Percentiles rank a stretch among this genome's conserved stretches.
phyloP scores from a whole-genome alignment of 2,888 invertebrate genomes.

The Plutella xylostella region DNA sequence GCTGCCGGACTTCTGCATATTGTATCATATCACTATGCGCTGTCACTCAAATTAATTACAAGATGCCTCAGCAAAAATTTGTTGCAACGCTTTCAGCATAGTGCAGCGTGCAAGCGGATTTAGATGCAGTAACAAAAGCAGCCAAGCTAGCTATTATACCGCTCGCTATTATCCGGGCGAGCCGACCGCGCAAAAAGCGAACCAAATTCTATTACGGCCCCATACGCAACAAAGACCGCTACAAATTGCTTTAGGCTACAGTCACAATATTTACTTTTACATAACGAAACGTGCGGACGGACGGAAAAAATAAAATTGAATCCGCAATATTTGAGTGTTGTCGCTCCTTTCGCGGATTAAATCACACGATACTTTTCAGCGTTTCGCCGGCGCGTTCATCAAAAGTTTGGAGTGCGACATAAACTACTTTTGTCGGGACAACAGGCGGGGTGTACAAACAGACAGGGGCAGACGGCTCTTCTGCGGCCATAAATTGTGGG shows the following conservation, averaged over 20 bases:
- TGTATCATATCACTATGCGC: too few species aligned
- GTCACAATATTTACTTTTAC: constrained; percentile 57
- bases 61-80: constrained; percentile 26
- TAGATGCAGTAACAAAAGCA: constrained; percentile 64
- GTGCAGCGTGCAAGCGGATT: constrained; percentile 47
- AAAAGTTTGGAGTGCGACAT: constrained; percentile 17
- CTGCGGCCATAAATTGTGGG: constrained; percentile 58
- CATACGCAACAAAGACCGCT: constrained; percentile 69
- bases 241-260: constrained; percentile 66
- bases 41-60: background rate
- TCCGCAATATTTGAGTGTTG: background rate
- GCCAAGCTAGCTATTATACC: constrained; percentile 57
- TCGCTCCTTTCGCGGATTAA: background rate
- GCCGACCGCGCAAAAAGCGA: constrained; percentile 61
- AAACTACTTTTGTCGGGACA: constrained; percentile 22
- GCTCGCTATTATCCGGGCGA: constrained; percentile 39
- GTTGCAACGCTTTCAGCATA: constrained; percentile 36
- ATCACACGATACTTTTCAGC: too few species aligned
- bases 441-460: constrained; percentile 29
- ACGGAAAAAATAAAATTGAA: constrained; percentile 11
- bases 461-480: constrained; percentile 46
- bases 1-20: too few species aligned
- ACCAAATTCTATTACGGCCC: constrained; percentile 67
- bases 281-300: constrained; percentile 42
- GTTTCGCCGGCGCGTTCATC: background rate